Conservation (phyloP, 2,797 vertebrate species). For the Melanogrammus aeglefinus region DNA sequence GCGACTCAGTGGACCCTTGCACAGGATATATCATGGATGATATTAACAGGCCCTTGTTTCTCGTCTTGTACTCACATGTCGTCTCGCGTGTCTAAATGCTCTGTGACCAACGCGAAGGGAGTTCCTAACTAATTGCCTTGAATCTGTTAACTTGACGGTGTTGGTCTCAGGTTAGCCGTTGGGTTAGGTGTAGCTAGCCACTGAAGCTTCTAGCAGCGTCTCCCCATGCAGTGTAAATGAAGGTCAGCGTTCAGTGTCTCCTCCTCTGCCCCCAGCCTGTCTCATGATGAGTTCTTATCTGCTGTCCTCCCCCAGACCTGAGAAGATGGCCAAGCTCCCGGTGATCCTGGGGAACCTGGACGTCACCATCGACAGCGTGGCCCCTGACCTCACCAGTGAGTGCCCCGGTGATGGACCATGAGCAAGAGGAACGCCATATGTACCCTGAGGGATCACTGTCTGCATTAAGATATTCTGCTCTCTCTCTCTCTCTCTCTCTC, state of each 20-base stretch:
- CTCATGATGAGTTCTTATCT: slow-evolving; percentile 35
- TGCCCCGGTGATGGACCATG: slow-evolving; percentile 33
- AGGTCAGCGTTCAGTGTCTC: background rate
- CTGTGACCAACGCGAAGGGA: no score
- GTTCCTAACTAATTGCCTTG: no score
- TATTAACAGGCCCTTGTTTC: no score
- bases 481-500: slow-evolving; percentile 13
- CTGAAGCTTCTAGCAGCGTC: background rate
- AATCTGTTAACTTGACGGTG: no score
- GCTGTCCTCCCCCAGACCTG: slow-evolving; percentile 76
- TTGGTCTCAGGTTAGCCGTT: background rate
- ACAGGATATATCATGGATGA: no score
- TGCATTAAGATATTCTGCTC: slow-evolving; percentile 40
- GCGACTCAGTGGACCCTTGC: no score
- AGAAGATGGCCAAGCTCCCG: slow-evolving; percentile 97
- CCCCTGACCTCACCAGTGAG: slow-evolving; percentile 92
- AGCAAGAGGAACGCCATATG: slow-evolving; percentile 36
- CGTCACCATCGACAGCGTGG: slow-evolving; percentile 89
- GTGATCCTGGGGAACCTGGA: slow-evolving; percentile 97
- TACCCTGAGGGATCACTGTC: slow-evolving; percentile 29
- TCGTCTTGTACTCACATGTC: no score
- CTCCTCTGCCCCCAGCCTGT: background rate
- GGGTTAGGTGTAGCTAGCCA: background rate
- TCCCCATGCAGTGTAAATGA: background rate
- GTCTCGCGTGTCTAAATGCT: no score